Evolutionary conservation across 2,888 invertebrate species (phyloP), one percentile per base, ranked within the genome.

Genomic region (Anarsia innoxiella): DNA sequence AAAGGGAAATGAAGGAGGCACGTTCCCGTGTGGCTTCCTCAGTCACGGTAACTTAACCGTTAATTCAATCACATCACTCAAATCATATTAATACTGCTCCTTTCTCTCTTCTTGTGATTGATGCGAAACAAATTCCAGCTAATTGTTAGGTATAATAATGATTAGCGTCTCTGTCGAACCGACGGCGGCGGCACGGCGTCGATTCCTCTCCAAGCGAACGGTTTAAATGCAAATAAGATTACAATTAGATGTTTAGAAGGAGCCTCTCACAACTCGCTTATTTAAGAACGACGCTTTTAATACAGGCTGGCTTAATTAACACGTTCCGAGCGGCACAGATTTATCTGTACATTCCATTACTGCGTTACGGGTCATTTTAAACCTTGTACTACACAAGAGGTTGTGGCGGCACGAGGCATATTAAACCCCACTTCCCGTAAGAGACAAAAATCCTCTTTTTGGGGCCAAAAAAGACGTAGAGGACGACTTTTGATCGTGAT

Each of bases 141-240:
- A 15, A 31, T 43, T 50, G 47, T 42, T 30, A 34, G 36, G 28
- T 35, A 32, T 30, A 41, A 43, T 26, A 16, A 33, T 39, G 44
- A 45, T 47, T 45, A 43, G 36, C 38, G 14, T 14, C 33, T 6
- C 3, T 25, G 27, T 3, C 19, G 19, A 2, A 9, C 1, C 11
- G 19, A 12, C 3, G 34, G 14, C 6, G 14, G 12, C 23, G 30
- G 19, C 23, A 5, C 30, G 26, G 25, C 25, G 26, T n/a, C 19
- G 30, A 56, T 53, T 51, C 39, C 51, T 55, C 49, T 47, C 44
- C 48, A 49, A 56, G 54, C 46, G 54, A 33, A 61, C 56, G 58
- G 58, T 66, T 66, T 64, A 64, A 64, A 72, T 71, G 66, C 63
- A 68, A 71, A 71, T 69, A 61, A 62, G 63, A 63, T 69, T 64